A percentile compares a stretch with the other conserved stretches of the same genome.
Evolutionary conservation across 2,797 vertebrate species (phyloP).

Genomic region (Onychomys torridus): DNA sequence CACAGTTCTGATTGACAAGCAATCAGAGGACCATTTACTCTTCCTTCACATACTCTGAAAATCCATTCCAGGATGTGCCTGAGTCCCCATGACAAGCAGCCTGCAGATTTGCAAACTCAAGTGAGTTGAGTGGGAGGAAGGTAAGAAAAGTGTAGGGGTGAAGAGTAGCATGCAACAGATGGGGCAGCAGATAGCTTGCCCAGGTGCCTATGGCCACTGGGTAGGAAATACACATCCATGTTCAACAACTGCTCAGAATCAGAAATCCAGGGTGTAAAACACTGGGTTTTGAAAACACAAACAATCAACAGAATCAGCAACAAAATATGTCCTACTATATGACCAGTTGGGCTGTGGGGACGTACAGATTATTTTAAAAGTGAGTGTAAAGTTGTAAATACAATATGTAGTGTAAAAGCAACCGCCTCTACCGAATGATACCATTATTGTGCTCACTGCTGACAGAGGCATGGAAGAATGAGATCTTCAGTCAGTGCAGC

Average conservation of each 20-base stretch:
- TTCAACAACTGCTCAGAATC: not conserved
- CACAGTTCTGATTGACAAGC: not conserved
- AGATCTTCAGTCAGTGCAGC: not conserved
- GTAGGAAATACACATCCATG: not conserved
- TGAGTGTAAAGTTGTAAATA: not conserved
- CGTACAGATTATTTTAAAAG: not conserved
- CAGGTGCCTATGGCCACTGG: no score
- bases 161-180: not conserved
- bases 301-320: not conserved
- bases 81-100: not conserved
- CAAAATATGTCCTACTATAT: not conserved
- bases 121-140: not conserved
- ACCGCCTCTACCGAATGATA: not conserved
- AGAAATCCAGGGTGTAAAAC: not conserved
- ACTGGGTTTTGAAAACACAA: not conserved
- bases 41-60: not conserved
- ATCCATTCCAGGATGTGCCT: not conserved
- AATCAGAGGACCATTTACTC: not conserved
- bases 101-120: not conserved
- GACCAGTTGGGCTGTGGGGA: not conserved
- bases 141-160: not conserved
- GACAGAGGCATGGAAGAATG: not conserved
- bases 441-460: not conserved
- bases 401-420: not conserved
- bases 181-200: not conserved